Evolutionary conservation across 2,888 invertebrate genomes (phyloP), one percentile per base, ranked within the genome.

Genomic region (Lepidochrysops patricia): DNA sequence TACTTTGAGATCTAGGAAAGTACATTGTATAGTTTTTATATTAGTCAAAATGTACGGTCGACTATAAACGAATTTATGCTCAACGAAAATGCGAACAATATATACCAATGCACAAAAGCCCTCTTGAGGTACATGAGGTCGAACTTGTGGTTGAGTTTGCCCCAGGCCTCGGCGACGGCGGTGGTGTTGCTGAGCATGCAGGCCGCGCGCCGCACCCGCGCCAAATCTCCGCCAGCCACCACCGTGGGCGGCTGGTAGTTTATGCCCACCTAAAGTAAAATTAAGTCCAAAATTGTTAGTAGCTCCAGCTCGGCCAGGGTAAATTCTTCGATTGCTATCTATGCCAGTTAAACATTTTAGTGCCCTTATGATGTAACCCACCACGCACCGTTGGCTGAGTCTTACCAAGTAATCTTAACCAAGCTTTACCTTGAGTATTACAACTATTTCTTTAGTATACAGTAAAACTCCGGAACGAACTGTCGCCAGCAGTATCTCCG

Each of bases 41-140:
- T 7, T 15, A 37, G 2, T 37, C 13, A 37, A 37, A 37, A 7
- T 12, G n/a, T n/a, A n/a, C n/a, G n/a, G n/a, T n/a, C n/a, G n/a
- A n/a, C n/a, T n/a, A n/a, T n/a, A n/a, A n/a, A n/a, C n/a, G n/a
- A n/a, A n/a, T n/a, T n/a, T n/a, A n/a, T n/a, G n/a, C n/a, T n/a
- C n/a, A n/a, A n/a, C n/a, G n/a, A n/a, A n/a, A n/a, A n/a, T n/a
- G n/a, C n/a, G n/a, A n/a, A n/a, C n/a, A n/a, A n/a, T 13, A 61
- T 92, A 76, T 90, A 96, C 98, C 98, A 98, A 81, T 98, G 98
- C 65, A 98, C 96, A 76, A 98, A 98, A 57, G 98, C 98, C 63
- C 96, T 90, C 88, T 97, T 97, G 67, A 95, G 93, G 85, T 94
- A 97, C 96, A 97, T 97, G 73, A 98, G 91, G 86, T 98, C 98